A percentile compares a stretch with the other conserved stretches of the same genome.
phyloP scores from a whole-genome alignment of 2,797 vertebrate species.

The Pyrocephalus nanus region DNA sequence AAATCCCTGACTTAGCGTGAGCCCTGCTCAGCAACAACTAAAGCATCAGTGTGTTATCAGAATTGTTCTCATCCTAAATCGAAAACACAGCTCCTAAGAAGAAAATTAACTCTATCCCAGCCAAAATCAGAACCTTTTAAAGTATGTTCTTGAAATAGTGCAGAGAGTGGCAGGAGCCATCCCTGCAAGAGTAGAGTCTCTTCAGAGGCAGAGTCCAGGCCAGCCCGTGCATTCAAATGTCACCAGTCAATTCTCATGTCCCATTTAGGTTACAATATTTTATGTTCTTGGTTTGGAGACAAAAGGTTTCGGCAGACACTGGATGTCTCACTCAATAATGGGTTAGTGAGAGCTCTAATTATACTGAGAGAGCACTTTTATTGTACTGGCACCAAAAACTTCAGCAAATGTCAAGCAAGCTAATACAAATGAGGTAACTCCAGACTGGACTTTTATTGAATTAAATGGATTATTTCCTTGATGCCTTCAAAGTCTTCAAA shows the following conservation, averaged over 20 bases:
- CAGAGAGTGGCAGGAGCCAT: background rate
- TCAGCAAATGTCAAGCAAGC: slow-evolving; percentile 48
- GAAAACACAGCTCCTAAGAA: background rate
- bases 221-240: background rate
- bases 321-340: slow-evolving; percentile 1
- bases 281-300: background rate
- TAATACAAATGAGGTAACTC: slow-evolving; percentile 37
- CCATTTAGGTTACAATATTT: slow-evolving; percentile 24
- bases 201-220: background rate
- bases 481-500: slow-evolving; percentile 45
- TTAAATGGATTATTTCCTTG: slow-evolving; percentile 55
- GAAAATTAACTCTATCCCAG: background rate
- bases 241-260: background rate
- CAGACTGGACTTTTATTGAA: slow-evolving; percentile 14
- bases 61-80: background rate
- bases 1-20: background rate
- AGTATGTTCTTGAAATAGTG: background rate
- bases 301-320: background rate
- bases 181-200: background rate
- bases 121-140: background rate
- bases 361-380: background rate
- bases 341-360: slow-evolving; percentile 20
- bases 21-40: background rate
- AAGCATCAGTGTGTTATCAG: background rate
- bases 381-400: slow-evolving; percentile 29